Conservation (phyloP, 2,113 vertebrate species). For the Microcebus murinus region DNA sequence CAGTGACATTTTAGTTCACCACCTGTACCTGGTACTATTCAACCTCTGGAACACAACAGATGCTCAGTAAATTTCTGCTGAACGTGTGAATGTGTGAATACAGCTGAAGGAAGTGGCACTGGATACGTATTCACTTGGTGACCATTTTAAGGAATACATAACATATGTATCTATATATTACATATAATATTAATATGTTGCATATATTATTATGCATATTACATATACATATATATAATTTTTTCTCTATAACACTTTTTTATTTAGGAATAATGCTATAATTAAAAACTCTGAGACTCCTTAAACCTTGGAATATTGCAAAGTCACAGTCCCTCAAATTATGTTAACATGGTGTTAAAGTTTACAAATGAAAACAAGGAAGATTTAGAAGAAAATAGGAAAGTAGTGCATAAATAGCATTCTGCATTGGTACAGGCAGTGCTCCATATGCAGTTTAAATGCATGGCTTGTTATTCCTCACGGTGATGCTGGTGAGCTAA, state of each 20-base stretch:
- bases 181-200: not conserved
- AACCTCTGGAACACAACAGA: not conserved
- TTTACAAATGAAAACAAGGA: constrained; percentile 4
- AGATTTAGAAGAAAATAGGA: not conserved
- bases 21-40: not conserved
- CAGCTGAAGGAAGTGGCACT: not conserved
- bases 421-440: not conserved
- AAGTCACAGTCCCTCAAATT: not conserved
- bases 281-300: not conserved
- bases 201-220: not conserved
- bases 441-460: not conserved
- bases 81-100: not conserved
- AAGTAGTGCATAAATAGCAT: not conserved
- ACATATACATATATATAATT: not conserved
- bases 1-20: not conserved
- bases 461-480: not conserved
- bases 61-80: not conserved
- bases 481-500: not conserved
- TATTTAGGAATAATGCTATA: not conserved
- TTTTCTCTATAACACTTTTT: not conserved
- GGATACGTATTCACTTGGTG: not conserved
- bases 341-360: not conserved
- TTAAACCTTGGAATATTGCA: not conserved
- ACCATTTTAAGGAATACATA: not conserved
- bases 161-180: too few relatives aligned